Conservation (phyloP, 2,113 vertebrate genomes). For the Eclectus roratus region DNA sequence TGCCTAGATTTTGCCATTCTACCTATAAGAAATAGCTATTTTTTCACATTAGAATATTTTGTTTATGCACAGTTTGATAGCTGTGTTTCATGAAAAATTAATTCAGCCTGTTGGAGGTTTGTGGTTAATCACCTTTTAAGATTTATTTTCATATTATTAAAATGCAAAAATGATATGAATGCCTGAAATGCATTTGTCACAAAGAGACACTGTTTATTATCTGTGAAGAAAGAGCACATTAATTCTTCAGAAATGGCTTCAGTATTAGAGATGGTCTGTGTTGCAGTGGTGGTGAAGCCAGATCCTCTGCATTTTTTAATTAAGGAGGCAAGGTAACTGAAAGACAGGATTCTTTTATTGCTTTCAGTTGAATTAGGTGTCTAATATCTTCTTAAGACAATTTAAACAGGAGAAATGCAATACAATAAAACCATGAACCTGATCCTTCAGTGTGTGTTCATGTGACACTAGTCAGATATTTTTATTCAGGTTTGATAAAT, state of each 20-base stretch:
- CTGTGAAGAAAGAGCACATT: not conserved
- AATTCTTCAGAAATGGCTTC: not conserved
- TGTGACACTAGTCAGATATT: not conserved
- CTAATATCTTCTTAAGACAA: not conserved
- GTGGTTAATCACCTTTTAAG: not conserved
- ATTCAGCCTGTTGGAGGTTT: not conserved
- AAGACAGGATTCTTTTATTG: not conserved
- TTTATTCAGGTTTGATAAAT: not conserved
- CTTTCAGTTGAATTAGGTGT: not conserved
- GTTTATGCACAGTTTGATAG: not conserved
- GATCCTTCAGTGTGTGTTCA: not conserved
- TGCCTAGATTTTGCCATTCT: not conserved
- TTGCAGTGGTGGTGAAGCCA: not conserved
- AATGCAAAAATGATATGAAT: not conserved
- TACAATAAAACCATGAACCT: not conserved
- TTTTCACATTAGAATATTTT: not conserved
- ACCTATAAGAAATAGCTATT: not conserved
- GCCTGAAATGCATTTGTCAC: not conserved
- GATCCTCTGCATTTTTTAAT: not conserved
- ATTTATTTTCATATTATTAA: conserved; percentile 3
- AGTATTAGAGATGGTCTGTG: not conserved
- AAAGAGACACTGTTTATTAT: not conserved
- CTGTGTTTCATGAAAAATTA: not conserved
- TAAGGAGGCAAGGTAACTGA: not conserved
- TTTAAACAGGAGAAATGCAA: not conserved